Percentiles rank a stretch among this genome's conserved stretches.
Evolutionary conservation across 2,113 vertebrate genomes (phyloP).

Genomic region (Aramus guarauna): DNA sequence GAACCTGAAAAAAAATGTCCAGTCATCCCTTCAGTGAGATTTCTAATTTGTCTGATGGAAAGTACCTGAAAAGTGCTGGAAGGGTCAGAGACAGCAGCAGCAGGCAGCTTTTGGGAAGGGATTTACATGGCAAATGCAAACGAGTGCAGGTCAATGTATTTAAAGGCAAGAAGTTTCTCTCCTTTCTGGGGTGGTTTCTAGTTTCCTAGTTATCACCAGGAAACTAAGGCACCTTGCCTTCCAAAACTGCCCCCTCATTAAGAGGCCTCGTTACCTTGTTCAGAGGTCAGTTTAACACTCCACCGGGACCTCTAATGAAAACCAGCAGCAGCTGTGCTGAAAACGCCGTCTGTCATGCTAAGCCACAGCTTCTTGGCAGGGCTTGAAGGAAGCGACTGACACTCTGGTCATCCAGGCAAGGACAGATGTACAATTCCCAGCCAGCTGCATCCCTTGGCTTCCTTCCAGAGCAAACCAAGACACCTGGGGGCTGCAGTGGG

Average conservation of each 20-base stretch:
- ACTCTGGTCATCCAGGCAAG: rapidly evolving
- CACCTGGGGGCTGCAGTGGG: rapidly evolving
- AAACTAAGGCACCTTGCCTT: background rate
- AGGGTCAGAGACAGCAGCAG: background rate
- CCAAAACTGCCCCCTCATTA: background rate
- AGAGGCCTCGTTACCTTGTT: background rate
- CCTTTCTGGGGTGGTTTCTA: background rate
- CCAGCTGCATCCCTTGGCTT: background rate
- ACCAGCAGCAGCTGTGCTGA: background rate
- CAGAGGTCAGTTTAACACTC: background rate
- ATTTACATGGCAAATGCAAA: background rate
- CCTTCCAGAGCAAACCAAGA: background rate
- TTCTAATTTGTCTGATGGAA: background rate
- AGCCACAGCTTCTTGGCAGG: background rate
- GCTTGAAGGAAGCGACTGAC: background rate
- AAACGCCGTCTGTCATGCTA: rapidly evolving
- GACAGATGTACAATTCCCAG: rapidly evolving
- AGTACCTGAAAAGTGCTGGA: background rate
- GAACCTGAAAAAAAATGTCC: background rate
- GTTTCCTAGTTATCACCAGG: background rate
- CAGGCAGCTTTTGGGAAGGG: background rate
- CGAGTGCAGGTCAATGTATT: background rate
- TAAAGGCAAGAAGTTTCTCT: background rate
- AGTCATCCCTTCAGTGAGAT: background rate
- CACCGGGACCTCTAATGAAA: background rate